A percentile compares a stretch with the other conserved stretches of the same genome.
These are phyloP conservation scores for Podarcis raffonei DNA, from an alignment of 2,113 vertebrate species.

Conservation along the genomic window DNA sequence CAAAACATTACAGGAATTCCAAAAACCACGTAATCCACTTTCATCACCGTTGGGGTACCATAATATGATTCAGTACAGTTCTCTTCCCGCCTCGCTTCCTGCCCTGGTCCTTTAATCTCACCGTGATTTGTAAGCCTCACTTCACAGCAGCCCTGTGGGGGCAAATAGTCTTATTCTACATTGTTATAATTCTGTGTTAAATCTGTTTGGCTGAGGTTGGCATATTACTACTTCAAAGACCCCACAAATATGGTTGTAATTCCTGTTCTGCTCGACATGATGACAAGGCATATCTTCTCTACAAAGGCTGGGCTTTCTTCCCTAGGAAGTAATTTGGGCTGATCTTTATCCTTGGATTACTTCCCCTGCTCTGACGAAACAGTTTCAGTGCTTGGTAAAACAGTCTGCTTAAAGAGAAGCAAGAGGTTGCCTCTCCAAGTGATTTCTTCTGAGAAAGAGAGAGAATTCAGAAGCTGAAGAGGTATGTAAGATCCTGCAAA, in stretches of 20 bases:
- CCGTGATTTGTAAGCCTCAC: neutral
- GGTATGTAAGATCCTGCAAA: neutral
- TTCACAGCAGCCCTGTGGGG: neutral
- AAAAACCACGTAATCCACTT: neutral
- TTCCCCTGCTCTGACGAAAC: neutral
- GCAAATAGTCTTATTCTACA: neutral
- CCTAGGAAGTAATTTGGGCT: neutral
- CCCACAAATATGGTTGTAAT: neutral
- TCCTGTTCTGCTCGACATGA: neutral
- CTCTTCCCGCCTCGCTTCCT: neutral
- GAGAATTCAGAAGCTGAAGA: neutral
- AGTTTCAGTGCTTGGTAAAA: slow-evolving; percentile 3
- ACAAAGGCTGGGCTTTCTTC: rapidly evolving
- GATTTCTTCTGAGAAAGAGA: neutral
- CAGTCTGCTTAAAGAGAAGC: neutral
- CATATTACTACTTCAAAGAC: neutral
- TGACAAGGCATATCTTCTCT: neutral
- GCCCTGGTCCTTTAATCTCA: neutral
- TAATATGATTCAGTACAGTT: neutral
- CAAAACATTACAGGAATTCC: neutral
- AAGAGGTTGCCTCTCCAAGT: slow-evolving; percentile 1
- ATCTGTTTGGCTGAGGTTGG: rapidly evolving
- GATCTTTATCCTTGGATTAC: neutral
- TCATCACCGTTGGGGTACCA: neutral
- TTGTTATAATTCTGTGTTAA: neutral